Evolutionary conservation across 35 echinoderm and acorn worm species (phyloP).

Genomic region (Lytechinus variegatus): DNA sequence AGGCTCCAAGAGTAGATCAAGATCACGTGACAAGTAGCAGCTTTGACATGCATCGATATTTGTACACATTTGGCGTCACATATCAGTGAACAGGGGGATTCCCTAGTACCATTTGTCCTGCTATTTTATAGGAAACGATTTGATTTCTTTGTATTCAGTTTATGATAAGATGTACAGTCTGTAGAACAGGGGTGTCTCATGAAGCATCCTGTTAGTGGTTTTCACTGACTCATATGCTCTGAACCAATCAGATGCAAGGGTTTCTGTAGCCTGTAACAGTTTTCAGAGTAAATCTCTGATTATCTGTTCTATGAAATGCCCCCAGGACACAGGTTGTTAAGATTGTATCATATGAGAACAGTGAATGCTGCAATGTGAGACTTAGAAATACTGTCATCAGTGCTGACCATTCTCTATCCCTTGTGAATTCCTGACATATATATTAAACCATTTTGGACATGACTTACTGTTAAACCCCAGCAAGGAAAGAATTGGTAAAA

Average conservation of each 20-base stretch:
- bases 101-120: neutral
- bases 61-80: neutral
- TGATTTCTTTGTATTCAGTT: neutral
- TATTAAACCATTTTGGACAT: no score
- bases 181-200: no score
- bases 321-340: neutral
- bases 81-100: neutral
- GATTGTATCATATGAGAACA: neutral
- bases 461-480: no score
- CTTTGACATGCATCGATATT: neutral
- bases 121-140: neutral
- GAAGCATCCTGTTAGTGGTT: no score
- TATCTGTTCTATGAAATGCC: no score
- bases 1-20: constrained; percentile 40
- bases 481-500: no score
- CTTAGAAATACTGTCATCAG: neutral
- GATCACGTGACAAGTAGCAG: constrained; percentile 5
- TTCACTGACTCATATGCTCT: no score
- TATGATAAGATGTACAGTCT: neutral
- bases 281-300: no score
- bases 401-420: no score
- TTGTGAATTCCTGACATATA: no score
- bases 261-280: no score
- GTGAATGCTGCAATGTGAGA: neutral
- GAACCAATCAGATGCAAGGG: no score